These are phyloP conservation scores for Morelia viridis DNA, from an alignment of 2,797 vertebrate species.

Conservation along the genomic window DNA sequence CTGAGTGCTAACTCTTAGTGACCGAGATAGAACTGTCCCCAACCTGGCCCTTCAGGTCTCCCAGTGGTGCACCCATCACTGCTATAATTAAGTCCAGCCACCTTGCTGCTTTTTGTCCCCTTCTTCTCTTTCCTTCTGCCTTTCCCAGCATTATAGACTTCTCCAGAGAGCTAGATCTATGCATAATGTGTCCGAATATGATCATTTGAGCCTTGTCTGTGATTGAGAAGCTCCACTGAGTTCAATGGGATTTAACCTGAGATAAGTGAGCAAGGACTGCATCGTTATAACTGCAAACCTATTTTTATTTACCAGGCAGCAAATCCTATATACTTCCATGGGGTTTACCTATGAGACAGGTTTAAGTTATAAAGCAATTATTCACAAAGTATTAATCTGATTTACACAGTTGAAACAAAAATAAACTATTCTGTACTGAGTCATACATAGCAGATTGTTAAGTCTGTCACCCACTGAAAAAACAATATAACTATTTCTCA, in stretches of 20 bases:
- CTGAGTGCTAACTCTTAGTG: background rate
- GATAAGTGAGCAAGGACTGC: background rate
- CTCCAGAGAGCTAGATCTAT: background rate
- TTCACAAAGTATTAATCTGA: background rate
- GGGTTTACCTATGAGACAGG: background rate
- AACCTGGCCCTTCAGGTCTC: background rate
- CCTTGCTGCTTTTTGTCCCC: background rate
- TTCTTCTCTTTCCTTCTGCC: background rate
- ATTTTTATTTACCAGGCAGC: background rate
- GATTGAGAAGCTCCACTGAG: background rate
- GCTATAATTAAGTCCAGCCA: background rate
- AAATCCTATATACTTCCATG: background rate
- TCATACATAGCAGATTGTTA: rapidly evolving
- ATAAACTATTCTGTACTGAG: rapidly evolving
- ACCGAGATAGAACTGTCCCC: background rate
- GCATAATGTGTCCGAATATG: background rate
- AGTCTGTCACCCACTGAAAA: background rate
- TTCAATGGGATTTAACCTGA: background rate
- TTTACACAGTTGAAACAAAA: background rate
- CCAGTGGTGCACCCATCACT: background rate
- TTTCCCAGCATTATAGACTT: background rate
- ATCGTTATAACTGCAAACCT: background rate
- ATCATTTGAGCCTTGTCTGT: background rate
- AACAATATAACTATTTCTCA: constrained; percentile 57
- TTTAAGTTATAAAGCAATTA: background rate